These are phyloP conservation scores for Drosophila cracens DNA, from an alignment of 2,888 invertebrate species.

Conservation along the genomic window DNA sequence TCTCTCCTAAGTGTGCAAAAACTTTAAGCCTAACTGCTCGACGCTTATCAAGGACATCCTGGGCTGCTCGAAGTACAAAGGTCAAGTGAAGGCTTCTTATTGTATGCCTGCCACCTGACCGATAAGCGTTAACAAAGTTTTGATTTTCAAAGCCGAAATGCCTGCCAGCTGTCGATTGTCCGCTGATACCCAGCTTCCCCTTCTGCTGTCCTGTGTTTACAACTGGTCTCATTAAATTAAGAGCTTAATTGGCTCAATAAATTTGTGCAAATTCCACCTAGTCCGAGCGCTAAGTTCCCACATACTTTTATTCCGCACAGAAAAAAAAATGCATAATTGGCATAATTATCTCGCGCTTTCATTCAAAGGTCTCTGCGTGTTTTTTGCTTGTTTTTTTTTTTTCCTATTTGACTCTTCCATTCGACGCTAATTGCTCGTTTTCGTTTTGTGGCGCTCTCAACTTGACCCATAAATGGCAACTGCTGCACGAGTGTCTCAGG, in stretches of 20 bases:
- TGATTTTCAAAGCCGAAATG: conserved; percentile 13
- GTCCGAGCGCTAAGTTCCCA: conserved; percentile 66
- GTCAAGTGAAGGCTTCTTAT: conserved; percentile 26
- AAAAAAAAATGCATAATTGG: conserved; percentile 66
- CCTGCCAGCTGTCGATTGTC: conserved; percentile 27
- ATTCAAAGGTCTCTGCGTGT: conserved; percentile 31
- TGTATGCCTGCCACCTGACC: conserved; percentile 13
- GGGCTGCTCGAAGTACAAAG: conserved; percentile 4
- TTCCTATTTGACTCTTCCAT: conserved; percentile 43
- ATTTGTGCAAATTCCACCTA: conserved; percentile 66
- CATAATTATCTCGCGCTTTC: conserved; percentile 69
- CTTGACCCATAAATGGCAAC: conserved; percentile 65
- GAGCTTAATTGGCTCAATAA: conserved; percentile 76
- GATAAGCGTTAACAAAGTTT: conserved; percentile 40
- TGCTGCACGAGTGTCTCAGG: conserved; percentile 11
- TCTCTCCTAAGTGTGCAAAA: not conserved
- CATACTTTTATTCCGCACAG: conserved; percentile 41
- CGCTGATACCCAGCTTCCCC: not conserved
- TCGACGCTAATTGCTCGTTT: conserved; percentile 59
- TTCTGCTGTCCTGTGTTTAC: not conserved
- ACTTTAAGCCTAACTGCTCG: conserved; percentile 21
- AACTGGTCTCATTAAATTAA: conserved; percentile 66
- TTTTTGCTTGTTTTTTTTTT: conserved; percentile 1
- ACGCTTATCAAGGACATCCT: conserved; percentile 35
- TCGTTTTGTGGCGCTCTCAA: conserved; percentile 37